phyloP scores from a whole-genome alignment of 2,113 vertebrate genomes.

The Rhinichthys klamathensis region DNA sequence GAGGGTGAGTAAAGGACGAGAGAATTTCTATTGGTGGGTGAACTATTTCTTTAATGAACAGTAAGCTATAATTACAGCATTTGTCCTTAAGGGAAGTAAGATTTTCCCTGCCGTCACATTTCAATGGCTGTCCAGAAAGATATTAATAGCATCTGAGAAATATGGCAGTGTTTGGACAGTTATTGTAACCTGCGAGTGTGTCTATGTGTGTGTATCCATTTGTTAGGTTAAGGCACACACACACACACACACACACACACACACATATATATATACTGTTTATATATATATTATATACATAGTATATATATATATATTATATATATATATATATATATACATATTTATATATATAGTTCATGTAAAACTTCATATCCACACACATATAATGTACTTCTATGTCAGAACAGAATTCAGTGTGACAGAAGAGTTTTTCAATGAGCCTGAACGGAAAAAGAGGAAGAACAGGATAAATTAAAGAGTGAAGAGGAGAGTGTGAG shows the following conservation, averaged over 20 bases:
- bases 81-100: conserved; percentile 44
- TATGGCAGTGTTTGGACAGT: too few relatives aligned
- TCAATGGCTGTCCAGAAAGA: conserved; percentile 29
- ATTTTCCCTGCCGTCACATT: conserved; percentile 39
- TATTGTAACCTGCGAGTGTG: too few relatives aligned
- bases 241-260: too few relatives aligned
- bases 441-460: conserved; percentile 14
- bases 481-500: conserved; percentile 43
- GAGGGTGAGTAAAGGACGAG: background rate
- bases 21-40: background rate
- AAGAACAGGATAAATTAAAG: conserved; percentile 23
- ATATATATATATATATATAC: too few relatives aligned
- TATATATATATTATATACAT: too few relatives aligned
- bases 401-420: background rate
- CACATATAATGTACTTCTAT: background rate
- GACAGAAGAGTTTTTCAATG: background rate
- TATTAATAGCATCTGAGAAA: too few relatives aligned
- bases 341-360: background rate
- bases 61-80: conserved; percentile 49
- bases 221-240: too few relatives aligned
- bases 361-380: background rate
- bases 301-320: too few relatives aligned
- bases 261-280: too few relatives aligned
- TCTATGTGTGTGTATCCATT: too few relatives aligned
- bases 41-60: too few relatives aligned